Base-by-base conservation (phyloP, 2,888 invertebrate genomes). In the Volucella zonaria region DNA sequence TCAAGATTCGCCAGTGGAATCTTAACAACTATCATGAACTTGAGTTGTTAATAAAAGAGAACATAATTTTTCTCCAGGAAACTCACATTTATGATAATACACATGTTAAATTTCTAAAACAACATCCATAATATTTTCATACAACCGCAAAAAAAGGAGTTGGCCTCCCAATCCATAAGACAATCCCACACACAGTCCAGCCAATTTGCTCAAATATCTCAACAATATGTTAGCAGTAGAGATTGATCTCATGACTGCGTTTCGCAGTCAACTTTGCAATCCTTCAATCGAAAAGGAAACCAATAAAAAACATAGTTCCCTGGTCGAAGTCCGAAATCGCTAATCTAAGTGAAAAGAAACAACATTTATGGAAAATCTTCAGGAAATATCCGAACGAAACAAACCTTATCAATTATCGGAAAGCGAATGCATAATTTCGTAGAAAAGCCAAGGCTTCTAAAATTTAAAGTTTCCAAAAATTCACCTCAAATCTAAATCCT, bases 1-100 rank as follows among this genome's bases (percentile, higher is more conserved):
- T 51, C 14, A 51, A 51, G 51, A 51, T 51, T 51, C 14, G 6
- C 1, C 51, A 51, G n/a, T 51, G 51, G 51, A 9, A 51, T 51
- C 51, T 51, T 8, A 14, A 59, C 42, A 61, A 45, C 10, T 45
- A 18, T 61, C 45, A 45, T 1, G 23, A 23, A 23, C 43, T 45
- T 14, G 45, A 45, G 18, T 9, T 61, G 12, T 45, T 45, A 23
- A 45, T 15, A 45, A 61, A 43, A 45, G 61, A 61, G 43, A 77
- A 23, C 3, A 49, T 86, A 58, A 83, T 87, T 31, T 67, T 62
- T 43, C 51, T 86, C 12, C 86, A 86, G 62, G 82, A 87, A 82
- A 82, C 83, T 1, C 66, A 81, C 52, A 15, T 78, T 31, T 56
- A 66, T 18, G 38, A 42, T 10, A 67, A 64, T 64, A 54, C 14